These are phyloP conservation scores for Sarcophaga bullata DNA, from an alignment of 1,140 invertebrate species.

Conservation along the genomic window DNA sequence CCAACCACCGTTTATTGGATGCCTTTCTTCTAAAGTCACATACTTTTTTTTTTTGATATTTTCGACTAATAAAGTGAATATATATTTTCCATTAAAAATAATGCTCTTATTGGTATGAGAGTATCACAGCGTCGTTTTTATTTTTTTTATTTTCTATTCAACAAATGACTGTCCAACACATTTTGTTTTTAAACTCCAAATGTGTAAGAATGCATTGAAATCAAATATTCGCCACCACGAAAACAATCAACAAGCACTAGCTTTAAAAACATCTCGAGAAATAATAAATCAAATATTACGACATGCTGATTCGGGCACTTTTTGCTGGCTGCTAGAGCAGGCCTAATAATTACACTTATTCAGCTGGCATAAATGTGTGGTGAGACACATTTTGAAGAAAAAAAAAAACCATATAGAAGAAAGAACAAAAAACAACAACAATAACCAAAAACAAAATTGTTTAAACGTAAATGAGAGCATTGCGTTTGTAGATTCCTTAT, in stretches of 20 bases:
- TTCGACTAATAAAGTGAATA: not conserved
- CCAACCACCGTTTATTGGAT: no score
- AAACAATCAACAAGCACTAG: not conserved
- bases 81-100: constrained; percentile 9
- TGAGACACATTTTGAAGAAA: not conserved
- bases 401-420: not conserved
- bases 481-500: no score
- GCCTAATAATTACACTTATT: not conserved
- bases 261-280: not conserved
- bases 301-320: no score
- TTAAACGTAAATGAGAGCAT: no score
- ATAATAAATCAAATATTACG: no score
- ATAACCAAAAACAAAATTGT: no score
- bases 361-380: not conserved
- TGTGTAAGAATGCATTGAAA: not conserved
- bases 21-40: no score
- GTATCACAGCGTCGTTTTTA: not conserved
- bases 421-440: no score
- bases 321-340: not conserved
- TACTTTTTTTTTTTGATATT: not conserved
- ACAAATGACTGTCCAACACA: not conserved
- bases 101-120: not conserved
- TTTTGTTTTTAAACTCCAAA: not conserved
- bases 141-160: not conserved
- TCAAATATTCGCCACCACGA: not conserved